phyloP scores from a whole-genome alignment of 92 coral and sea anemone genomes.

The Heteractis magnifica region DNA sequence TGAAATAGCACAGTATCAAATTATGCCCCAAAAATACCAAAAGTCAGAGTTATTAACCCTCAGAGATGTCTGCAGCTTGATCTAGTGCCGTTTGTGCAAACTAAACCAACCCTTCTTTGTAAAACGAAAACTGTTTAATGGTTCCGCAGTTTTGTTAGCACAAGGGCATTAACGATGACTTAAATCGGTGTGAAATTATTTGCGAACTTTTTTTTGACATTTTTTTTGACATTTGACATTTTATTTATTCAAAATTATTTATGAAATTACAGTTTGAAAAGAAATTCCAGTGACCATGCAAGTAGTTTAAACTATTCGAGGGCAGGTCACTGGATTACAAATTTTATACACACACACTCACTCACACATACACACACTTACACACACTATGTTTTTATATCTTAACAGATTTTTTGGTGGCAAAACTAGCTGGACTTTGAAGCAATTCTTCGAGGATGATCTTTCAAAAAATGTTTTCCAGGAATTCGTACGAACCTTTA shows the following conservation, averaged over 20 bases:
- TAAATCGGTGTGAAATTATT: not conserved
- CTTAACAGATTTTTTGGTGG: too few species aligned
- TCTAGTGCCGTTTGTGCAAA: not conserved
- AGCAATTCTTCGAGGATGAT: too few species aligned
- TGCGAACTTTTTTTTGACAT: not conserved
- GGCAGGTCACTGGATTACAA: too few species aligned
- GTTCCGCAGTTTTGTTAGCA: not conserved
- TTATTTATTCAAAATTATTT: too few species aligned
- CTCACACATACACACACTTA: too few species aligned
- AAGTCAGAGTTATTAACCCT: not conserved
- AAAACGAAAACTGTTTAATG: not conserved
- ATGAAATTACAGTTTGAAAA: too few species aligned
- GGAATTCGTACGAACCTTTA: too few species aligned
- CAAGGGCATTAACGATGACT: not conserved
- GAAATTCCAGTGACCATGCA: too few species aligned
- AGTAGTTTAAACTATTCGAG: too few species aligned
- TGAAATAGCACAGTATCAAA: slow-evolving; percentile 2
- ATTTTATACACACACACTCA: not conserved
- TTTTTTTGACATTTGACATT: not conserved
- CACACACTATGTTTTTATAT: too few species aligned
- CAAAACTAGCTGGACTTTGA: too few species aligned
- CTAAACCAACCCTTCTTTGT: not conserved
- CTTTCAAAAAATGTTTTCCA: too few species aligned
- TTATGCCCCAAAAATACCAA: slow-evolving; percentile 4
- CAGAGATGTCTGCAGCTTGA: not conserved